A percentile compares a stretch with the other conserved stretches of the same genome.
These are phyloP conservation scores for Drosophila virilis DNA, from an alignment of 1,140 invertebrate genomes.

Conservation along the genomic window DNA sequence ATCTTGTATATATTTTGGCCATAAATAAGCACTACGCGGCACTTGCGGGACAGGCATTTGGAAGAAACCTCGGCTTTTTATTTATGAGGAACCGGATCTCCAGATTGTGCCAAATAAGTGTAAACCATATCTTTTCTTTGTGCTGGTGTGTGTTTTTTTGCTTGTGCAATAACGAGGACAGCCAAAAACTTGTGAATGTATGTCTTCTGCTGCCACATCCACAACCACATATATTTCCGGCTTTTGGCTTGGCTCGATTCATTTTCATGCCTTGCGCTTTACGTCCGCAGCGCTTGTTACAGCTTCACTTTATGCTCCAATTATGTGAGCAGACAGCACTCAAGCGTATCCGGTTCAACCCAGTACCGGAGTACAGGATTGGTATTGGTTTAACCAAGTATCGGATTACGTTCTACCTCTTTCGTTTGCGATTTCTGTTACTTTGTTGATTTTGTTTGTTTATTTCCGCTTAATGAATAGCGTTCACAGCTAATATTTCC, in stretches of 20 bases:
- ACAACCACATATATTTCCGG: slow-evolving; percentile 50
- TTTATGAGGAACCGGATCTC: slow-evolving; percentile 55
- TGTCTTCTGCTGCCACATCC: slow-evolving; percentile 39
- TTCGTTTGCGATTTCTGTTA: slow-evolving; percentile 63
- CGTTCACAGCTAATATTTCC: slow-evolving; percentile 78
- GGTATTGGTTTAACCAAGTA: slow-evolving; percentile 9
- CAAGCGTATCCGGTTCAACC: slow-evolving; percentile 73
- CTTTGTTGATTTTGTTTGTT: slow-evolving; percentile 75
- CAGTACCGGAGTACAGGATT: slow-evolving; percentile 57
- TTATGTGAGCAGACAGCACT: slow-evolving; percentile 69
- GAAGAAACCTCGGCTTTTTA: slow-evolving; percentile 57
- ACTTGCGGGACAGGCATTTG: slow-evolving; percentile 29
- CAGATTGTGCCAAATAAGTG: slow-evolving; percentile 36
- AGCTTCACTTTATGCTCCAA: slow-evolving; percentile 78
- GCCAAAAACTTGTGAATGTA: slow-evolving; percentile 63
- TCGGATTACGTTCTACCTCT: not conserved
- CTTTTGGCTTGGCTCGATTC: slow-evolving; percentile 35
- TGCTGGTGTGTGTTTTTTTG: slow-evolving; percentile 9
- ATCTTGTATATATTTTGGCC: slow-evolving; percentile 47
- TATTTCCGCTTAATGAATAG: slow-evolving; percentile 82
- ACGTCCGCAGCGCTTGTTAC: slow-evolving; percentile 71
- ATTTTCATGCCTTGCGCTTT: slow-evolving; percentile 46
- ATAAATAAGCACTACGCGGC: slow-evolving; percentile 72
- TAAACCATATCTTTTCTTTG: slow-evolving; percentile 37
- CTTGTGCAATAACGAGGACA: slow-evolving; percentile 43